These are phyloP conservation scores for Melanotaenia duboulayi DNA, from an alignment of 2,113 vertebrate genomes.

Conservation along the genomic window DNA sequence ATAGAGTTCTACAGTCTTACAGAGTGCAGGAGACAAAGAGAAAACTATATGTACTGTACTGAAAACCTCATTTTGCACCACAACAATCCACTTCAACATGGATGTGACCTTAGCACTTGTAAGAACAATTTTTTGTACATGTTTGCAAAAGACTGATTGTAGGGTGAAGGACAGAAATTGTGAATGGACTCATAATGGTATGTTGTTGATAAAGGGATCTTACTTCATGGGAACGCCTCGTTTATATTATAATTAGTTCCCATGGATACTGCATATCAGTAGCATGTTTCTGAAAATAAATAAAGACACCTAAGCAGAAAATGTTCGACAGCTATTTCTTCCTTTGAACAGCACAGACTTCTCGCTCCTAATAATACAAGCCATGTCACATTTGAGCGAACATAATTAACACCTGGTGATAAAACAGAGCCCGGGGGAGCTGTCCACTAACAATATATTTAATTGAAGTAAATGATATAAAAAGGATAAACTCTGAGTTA, in stretches of 20 bases:
- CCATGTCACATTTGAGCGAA: conserved; percentile 62
- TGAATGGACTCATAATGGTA: not conserved
- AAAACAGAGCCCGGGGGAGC: conserved; percentile 69
- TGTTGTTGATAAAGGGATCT: not conserved
- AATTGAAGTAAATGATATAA: conserved; percentile 79
- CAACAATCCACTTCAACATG: not conserved
- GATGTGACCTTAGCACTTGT: conserved; percentile 8
- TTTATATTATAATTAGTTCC: conserved; percentile 6
- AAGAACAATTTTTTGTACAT: not conserved
- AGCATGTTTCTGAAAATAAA: conserved; percentile 15
- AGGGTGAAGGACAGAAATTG: not conserved
- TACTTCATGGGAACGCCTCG: not conserved
- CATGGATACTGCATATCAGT: conserved; percentile 1
- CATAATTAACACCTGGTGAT: conserved; percentile 76
- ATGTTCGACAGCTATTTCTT: conserved; percentile 6
- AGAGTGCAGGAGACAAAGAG: conserved; percentile 11
- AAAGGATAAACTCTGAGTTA: conserved; percentile 72
- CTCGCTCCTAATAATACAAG: conserved; percentile 29
- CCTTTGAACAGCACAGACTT: conserved; percentile 18
- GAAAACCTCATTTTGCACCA: conserved; percentile 37
- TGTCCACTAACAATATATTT: conserved; percentile 79
- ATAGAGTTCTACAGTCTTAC: not conserved
- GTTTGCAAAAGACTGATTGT: not conserved
- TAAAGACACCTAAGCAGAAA: conserved; percentile 8
- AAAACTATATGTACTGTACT: conserved; percentile 33